phyloP scores from a whole-genome alignment of 2,797 vertebrate genomes.

The Silurus lanzhouensis region DNA sequence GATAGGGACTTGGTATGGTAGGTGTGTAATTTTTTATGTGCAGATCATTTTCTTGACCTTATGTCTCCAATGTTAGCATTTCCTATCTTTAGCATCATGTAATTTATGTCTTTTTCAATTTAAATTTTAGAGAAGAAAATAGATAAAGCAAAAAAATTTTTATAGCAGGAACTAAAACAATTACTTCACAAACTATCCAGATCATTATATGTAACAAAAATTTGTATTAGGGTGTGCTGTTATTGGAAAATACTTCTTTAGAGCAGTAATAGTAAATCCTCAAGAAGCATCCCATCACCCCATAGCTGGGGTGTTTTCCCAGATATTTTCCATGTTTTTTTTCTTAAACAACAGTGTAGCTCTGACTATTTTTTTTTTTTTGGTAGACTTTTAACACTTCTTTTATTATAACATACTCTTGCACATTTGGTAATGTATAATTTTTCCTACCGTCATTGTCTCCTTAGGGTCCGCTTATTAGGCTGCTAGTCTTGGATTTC shows the following conservation, averaged over 20 bases:
- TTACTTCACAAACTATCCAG: neutral
- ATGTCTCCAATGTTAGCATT: neutral
- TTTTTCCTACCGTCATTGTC: neutral
- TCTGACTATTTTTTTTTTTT: neutral
- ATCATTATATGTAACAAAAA: neutral
- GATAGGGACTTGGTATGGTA: neutral
- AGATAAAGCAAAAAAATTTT: neutral
- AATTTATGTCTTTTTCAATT: neutral
- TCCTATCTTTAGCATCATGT: neutral
- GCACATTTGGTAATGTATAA: neutral
- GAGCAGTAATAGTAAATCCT: neutral
- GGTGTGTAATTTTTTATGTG: neutral
- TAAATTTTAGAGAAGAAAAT: neutral
- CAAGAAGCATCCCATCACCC: neutral
- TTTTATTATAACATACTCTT: neutral
- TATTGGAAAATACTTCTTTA: neutral
- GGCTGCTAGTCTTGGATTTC: neutral
- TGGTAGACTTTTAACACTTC: neutral
- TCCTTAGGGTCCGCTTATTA: neutral
- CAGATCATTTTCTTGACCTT: neutral
- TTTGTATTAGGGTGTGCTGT: neutral
- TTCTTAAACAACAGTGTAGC: neutral
- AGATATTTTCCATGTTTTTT: neutral
- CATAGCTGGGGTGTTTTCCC: neutral
- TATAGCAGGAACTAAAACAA: constrained; percentile 28